Percentiles rank a stretch among this genome's conserved stretches.
phyloP scores from a whole-genome alignment of 2,113 vertebrate species.

The Platysternon megacephalum region DNA sequence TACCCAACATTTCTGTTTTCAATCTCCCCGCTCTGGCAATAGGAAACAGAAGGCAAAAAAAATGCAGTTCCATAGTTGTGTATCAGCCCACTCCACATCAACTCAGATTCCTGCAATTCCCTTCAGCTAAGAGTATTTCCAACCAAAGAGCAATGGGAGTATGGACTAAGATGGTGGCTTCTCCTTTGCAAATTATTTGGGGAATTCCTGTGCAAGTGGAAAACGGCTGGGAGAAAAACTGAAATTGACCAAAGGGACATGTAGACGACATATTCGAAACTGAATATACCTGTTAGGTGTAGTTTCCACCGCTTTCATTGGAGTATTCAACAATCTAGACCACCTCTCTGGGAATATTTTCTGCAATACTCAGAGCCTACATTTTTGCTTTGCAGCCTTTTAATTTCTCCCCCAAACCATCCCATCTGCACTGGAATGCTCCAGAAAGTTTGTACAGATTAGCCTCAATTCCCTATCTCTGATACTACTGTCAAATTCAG shows the following conservation, averaged over 20 bases:
- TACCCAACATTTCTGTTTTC: background rate
- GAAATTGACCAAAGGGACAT: fast-evolving
- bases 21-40: background rate
- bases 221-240: background rate
- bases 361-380: background rate
- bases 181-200: background rate
- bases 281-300: background rate
- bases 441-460: fast-evolving
- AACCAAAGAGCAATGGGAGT: background rate
- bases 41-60: background rate
- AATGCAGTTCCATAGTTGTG: fast-evolving
- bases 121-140: background rate
- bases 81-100: fast-evolving
- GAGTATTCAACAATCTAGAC: background rate
- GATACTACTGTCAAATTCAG: background rate
- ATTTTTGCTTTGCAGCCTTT: background rate
- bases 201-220: background rate
- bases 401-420: background rate
- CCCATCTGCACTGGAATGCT: background rate
- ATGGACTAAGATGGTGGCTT: background rate
- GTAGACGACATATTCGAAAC: background rate
- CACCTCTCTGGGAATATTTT: background rate
- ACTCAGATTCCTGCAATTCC: background rate
- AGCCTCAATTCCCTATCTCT: background rate
- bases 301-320: background rate